These are phyloP conservation scores for Mycetomoellerius zeteki DNA, from an alignment of 1,140 invertebrate species.

Conservation along the genomic window DNA sequence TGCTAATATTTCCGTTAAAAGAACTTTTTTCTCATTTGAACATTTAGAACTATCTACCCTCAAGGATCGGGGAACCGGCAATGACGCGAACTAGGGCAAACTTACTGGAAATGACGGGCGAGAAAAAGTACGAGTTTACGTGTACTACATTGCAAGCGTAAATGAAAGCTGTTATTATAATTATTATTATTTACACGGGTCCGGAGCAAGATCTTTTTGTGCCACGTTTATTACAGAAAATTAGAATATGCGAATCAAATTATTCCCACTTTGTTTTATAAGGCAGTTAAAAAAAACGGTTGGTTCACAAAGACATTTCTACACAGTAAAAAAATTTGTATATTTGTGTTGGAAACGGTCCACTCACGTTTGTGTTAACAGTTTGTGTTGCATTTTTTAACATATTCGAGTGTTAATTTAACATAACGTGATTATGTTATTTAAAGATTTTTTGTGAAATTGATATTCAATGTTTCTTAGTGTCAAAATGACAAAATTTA, in stretches of 20 bases:
- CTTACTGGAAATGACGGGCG: conserved; percentile 27
- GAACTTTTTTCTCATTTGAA: conserved; percentile 36
- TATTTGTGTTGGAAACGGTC: no score
- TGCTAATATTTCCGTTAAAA: conserved; percentile 13
- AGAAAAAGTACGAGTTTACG: conserved; percentile 1
- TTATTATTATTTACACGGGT: conserved; percentile 31
- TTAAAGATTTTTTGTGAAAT: no score
- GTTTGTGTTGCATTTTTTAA: no score
- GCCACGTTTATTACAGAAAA: conserved; percentile 25
- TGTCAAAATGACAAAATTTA: no score
- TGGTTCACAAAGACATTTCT: background rate
- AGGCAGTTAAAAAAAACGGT: background rate
- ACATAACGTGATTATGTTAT: no score
- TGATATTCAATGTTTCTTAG: no score
- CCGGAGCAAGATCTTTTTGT: background rate
- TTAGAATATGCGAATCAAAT: conserved; percentile 12
- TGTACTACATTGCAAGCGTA: conserved; percentile 6
- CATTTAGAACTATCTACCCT: conserved; percentile 17
- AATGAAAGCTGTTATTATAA: conserved; percentile 1
- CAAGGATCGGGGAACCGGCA: background rate
- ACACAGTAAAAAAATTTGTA: no score
- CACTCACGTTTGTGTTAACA: no score
- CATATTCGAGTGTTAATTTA: no score
- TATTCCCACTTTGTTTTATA: background rate
- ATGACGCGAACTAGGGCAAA: conserved; percentile 23